phyloP scores from a whole-genome alignment of 2,797 vertebrate genomes.

The Poecilia gillii region DNA sequence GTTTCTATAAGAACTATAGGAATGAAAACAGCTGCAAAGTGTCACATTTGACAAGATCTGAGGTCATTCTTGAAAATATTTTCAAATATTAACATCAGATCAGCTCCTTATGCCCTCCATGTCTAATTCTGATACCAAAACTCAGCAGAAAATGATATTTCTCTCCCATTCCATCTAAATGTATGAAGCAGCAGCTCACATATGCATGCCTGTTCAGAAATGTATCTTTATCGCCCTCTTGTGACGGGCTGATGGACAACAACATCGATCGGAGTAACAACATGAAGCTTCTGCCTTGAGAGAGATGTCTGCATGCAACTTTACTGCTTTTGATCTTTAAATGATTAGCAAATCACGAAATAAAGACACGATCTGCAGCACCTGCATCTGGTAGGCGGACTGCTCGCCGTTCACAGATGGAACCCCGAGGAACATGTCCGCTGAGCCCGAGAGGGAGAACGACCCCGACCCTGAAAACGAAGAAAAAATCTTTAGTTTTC shows the following conservation, averaged over 20 bases:
- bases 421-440: constrained; percentile 92
- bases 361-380: constrained; percentile 31
- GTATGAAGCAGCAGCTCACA: background rate
- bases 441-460: constrained; percentile 91
- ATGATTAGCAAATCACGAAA: background rate
- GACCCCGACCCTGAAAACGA: constrained; percentile 87
- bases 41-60: background rate
- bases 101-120: background rate
- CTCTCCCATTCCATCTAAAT: background rate
- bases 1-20: background rate
- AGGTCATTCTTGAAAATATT: background rate
- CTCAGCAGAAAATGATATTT: background rate
- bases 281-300: background rate
- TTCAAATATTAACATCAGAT: background rate
- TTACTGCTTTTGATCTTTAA: background rate
- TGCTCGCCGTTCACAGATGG: constrained; percentile 91
- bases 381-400: constrained; percentile 83
- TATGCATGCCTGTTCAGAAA: background rate
- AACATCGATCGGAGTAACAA: background rate
- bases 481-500: background rate
- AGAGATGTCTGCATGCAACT: background rate
- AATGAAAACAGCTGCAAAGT: background rate
- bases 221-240: background rate
- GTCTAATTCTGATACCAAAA: background rate
- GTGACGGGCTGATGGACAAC: background rate